Percentiles rank a stretch among this genome's conserved stretches.
These are phyloP conservation scores for Amphiduros pacificus DNA, from an alignment of 2,888 invertebrate species.

Conservation along the genomic window DNA sequence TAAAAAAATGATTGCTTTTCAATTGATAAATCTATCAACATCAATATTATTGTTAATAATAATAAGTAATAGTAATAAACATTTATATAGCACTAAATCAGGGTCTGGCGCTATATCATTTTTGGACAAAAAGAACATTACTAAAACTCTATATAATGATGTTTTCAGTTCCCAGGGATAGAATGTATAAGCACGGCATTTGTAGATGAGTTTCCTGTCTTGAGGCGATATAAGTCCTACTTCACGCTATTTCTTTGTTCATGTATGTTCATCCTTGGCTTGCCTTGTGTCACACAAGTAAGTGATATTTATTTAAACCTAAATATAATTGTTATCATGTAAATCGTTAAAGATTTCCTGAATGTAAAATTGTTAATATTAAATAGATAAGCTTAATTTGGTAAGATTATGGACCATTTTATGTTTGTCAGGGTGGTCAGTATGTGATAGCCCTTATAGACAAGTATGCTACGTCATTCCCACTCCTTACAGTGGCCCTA, in stretches of 20 bases:
- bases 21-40: too few relatives aligned
- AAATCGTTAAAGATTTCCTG: background rate
- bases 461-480: background rate
- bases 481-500: background rate
- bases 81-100: too few relatives aligned
- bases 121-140: too few relatives aligned
- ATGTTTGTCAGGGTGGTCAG: background rate
- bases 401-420: background rate
- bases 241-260: background rate
- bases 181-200: constrained; percentile 1
- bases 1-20: too few relatives aligned
- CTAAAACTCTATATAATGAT: too few relatives aligned
- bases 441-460: background rate
- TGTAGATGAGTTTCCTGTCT: background rate
- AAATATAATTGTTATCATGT: background rate
- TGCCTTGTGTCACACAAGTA: background rate
- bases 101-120: too few relatives aligned
- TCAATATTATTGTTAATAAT: too few relatives aligned
- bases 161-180: background rate
- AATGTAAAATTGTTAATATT: background rate
- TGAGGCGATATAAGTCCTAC: background rate
- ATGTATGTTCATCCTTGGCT: background rate
- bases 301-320: background rate
- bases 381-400: background rate
- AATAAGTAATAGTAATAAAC: too few relatives aligned